A percentile compares a stretch with the other conserved stretches of the same genome.
Evolutionary conservation across 2,888 invertebrate species (phyloP).

Genomic region (Drosophila fulvimacula): DNA sequence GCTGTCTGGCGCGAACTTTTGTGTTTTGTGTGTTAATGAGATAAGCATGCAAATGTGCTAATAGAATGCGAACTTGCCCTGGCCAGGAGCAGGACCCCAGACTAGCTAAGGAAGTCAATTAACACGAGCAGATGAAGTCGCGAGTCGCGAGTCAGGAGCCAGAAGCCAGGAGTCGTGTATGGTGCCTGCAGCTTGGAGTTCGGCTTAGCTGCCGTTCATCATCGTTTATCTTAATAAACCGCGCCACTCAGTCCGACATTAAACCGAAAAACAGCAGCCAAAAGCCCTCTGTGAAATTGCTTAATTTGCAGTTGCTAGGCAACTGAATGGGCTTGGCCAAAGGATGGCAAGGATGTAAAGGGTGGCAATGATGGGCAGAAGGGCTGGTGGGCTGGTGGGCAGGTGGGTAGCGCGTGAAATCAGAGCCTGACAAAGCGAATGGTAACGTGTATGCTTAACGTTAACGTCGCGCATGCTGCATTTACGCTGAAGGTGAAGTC

Average conservation of each 20-base stretch:
- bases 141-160: not conserved
- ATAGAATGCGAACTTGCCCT: conserved; percentile 63
- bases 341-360: not conserved
- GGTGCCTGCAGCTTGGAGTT: conserved; percentile 17
- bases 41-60: conserved; percentile 77
- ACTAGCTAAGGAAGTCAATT: conserved; percentile 63
- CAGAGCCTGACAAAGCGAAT: conserved; percentile 60
- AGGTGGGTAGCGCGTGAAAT: conserved; percentile 36
- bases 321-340: conserved; percentile 17
- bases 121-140: conserved; percentile 27
- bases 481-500: conserved; percentile 52
- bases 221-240: conserved; percentile 81
- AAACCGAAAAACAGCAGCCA: conserved; percentile 74
- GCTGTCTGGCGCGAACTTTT: conserved; percentile 49
- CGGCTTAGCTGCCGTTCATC: conserved; percentile 69
- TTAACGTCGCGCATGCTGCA: conserved; percentile 45
- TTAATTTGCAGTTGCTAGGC: conserved; percentile 74
- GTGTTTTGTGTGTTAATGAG: conserved; percentile 73
- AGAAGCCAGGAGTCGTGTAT: not conserved
- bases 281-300: conserved; percentile 74
- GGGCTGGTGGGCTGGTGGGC: no score
- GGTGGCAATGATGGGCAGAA: not conserved
- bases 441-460: conserved; percentile 56
- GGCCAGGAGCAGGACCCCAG: conserved; percentile 11
- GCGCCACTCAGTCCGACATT: conserved; percentile 75